Evolutionary conservation across 2,113 vertebrate species (phyloP), one percentile per base, ranked within the genome.

Genomic region (Burhinus bistriatus): DNA sequence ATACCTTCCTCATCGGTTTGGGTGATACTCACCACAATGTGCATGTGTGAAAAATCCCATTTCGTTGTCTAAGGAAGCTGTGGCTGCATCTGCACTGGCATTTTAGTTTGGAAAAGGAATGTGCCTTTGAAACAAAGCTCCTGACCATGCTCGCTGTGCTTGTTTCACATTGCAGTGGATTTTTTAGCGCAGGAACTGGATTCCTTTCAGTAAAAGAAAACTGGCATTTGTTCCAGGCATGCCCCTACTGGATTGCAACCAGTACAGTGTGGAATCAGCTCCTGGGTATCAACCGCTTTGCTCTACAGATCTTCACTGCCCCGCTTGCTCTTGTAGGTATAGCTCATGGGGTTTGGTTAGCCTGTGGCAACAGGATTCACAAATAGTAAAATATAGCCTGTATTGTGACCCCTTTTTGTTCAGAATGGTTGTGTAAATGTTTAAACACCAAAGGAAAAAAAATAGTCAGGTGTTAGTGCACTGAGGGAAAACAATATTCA

Each of bases 211-310:
- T 79, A 44, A 51, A 66, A 62, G 23, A 57, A 78, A 93, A 19
- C 44, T n/a, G 23, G 7, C 12, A 10, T 73, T 89, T 84, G 17
- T 65, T 77, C 47, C 23, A 40, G 68, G 34, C 2, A 2, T n/a
- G 20, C 20, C 82, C 16, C 19, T 73, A 10, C 11, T 21, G 23
- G 40, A 2, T 36, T 89, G 59, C n/a, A 83, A 34, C 30, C 55
- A 44, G 1, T 22, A 6, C 0, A 0, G 9, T n/a, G 29, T 52
- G 57, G 52, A 76, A 42, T 42, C 54, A 69, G 9, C 54, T 88
- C 23, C 36, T 61, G 40, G 21, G 11, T 61, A 36, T 49, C 34
- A 13, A 8, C 23, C 11, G 18, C 66, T 69, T 83, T 80, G 52
- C 57, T 81, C 55, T 16, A 1, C 29, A 25, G 69, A 26, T 75